Evolutionary conservation across 2,113 vertebrate species (phyloP).

Genomic region (Passer montanus): DNA sequence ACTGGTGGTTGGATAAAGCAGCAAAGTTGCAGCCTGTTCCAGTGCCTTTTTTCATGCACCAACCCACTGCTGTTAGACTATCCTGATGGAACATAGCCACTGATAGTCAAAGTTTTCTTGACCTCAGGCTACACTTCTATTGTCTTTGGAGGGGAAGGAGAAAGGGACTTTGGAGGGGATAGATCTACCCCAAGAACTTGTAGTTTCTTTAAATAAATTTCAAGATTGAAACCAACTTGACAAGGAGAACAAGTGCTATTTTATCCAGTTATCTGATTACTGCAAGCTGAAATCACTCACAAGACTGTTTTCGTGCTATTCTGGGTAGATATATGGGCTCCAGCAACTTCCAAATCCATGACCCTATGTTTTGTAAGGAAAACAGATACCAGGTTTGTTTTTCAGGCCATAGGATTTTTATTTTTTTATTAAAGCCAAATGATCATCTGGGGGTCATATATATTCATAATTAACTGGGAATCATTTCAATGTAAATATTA

Average conservation of each 20-base stretch:
- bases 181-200: background rate
- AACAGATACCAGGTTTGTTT: slow-evolving; percentile 4
- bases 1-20: background rate
- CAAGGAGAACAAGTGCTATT: background rate
- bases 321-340: background rate
- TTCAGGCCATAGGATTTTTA: background rate
- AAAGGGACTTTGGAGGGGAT: rapidly evolving
- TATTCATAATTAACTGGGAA: slow-evolving; percentile 60
- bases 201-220: background rate
- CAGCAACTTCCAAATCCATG: background rate
- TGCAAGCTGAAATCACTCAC: background rate
- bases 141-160: background rate
- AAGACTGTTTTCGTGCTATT: background rate
- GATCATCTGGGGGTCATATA: slow-evolving; percentile 27
- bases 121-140: background rate
- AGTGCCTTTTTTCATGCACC: background rate
- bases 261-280: background rate
- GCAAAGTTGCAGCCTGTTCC: background rate
- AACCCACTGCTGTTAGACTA: background rate
- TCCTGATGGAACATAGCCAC: background rate
- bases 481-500: slow-evolving; percentile 46
- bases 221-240: background rate
- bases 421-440: slow-evolving; percentile 22
- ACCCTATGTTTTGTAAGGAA: background rate
- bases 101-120: background rate